phyloP scores from a whole-genome alignment of 2,113 vertebrate genomes.

The Todiramphus chloris region DNA sequence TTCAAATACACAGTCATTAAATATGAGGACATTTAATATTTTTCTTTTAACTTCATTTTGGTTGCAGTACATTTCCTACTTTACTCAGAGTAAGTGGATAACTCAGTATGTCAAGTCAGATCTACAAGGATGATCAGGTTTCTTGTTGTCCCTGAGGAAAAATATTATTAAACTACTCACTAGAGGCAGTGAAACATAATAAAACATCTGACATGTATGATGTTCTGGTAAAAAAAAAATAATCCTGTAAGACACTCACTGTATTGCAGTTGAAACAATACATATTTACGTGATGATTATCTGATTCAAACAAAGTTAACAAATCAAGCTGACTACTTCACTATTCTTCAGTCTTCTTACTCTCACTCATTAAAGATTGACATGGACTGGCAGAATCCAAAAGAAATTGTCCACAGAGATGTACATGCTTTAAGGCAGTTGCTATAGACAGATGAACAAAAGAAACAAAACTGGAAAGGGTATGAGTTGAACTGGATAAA shows the following conservation, averaged over 20 bases:
- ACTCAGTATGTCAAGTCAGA: neutral
- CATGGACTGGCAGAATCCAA: neutral
- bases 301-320: neutral
- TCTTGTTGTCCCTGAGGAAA: neutral
- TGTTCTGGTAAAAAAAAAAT: neutral
- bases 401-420: neutral
- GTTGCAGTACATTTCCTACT: neutral
- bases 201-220: neutral
- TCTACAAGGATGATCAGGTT: constrained; percentile 1
- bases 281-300: neutral
- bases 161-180: neutral
- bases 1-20: neutral
- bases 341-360: neutral
- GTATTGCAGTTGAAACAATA: neutral
- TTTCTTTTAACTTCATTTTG: neutral
- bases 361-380: neutral
- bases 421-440: neutral
- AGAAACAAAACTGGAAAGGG: neutral
- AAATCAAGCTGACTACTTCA: neutral
- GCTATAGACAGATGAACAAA: neutral
- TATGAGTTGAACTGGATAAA: neutral
- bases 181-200: neutral
- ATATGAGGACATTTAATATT: neutral
- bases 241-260: neutral
- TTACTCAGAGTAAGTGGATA: neutral